Conservation (phyloP, 1,140 invertebrate species). For the Drosophila pandora region DNA sequence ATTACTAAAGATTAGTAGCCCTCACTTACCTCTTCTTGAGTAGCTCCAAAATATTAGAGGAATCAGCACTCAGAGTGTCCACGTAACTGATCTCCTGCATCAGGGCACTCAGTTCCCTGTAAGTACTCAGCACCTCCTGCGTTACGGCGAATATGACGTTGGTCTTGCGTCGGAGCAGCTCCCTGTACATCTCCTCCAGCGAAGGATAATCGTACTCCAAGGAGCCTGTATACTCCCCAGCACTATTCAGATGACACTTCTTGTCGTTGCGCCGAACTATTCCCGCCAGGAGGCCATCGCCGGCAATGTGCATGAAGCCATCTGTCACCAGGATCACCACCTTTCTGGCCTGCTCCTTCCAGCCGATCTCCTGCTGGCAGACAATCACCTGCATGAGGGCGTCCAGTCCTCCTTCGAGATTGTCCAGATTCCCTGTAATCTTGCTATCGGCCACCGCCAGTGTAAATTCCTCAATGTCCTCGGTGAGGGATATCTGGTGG, state of each 20-base stretch:
- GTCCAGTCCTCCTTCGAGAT: conserved; percentile 98
- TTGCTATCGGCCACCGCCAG: conserved; percentile 86
- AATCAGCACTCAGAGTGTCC: conserved; percentile 85
- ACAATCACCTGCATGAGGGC: conserved; percentile 99
- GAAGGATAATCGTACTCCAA: conserved; percentile 87
- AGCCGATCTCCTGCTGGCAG: conserved; percentile 90
- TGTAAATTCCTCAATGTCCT: conserved; percentile 85
- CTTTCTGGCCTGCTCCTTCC: conserved; percentile 85
- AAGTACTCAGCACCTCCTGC: conserved; percentile 84
- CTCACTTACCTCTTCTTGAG: conserved; percentile 84
- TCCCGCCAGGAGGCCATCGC: conserved; percentile 86
- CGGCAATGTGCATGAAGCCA: conserved; percentile 87
- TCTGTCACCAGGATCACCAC: conserved; percentile 87
- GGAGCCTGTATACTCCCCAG: conserved; percentile 85
- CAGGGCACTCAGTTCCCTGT: conserved; percentile 84
- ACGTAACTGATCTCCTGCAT: conserved; percentile 86
- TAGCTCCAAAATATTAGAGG: conserved; percentile 86
- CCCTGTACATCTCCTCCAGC: conserved; percentile 86
- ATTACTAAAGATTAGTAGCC: neutral
- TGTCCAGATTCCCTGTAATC: conserved; percentile 98
- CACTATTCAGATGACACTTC: conserved; percentile 85
- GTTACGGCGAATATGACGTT: conserved; percentile 88
- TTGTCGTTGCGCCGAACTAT: conserved; percentile 85
- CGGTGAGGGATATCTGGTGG: conserved; percentile 88
- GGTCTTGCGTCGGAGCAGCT: conserved; percentile 85